Evolutionary conservation across 2,797 vertebrate species (phyloP), one percentile per base, ranked within the genome.

Genomic region (Botia kubotai): DNA sequence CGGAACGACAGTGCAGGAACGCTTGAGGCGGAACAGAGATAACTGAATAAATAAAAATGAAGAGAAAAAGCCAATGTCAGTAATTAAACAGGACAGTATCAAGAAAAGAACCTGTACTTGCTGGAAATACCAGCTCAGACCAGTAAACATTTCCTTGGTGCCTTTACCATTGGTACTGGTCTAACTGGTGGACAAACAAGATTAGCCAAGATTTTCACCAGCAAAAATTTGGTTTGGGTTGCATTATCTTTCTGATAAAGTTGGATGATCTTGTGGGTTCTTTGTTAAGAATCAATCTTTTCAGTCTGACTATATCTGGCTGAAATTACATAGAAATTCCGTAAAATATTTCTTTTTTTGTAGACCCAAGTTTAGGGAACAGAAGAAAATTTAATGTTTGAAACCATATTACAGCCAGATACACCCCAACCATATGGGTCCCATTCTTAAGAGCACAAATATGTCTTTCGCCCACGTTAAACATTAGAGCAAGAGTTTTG

Each of bases 1-100:
- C 46, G 53, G 58, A 69, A 80, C 7, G 36, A 16, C 50, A 50
- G 16, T 57, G 7, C 62, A 57, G 21, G 23, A 74, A 58, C 33
- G 62, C 39, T 67, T 6, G 23, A 21, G 23, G 63, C 36, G 3
- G 48, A 65, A 65, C 52, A 60, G 50, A 33, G 71, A 74, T 50
- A 66, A 72, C 0, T 17, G 13, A 68, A 68, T 57, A 43, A 74
- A 67, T 50, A n/a, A 78, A 78, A 23, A 60, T 21, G 43, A 39
- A 60, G 52, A 36, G 17, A 4, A 8, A 73, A 60, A 21, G 6
- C 55, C 33, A 19, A 66, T 66, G 36, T n/a, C 16, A 7, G 65
- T 33, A 48, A 57, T 73, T 17, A 43, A 73, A 72, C 11, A 33
- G 7, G 63, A 58, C 8, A 33, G 55, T 48, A 16, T 57, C 46